Evolutionary conservation across 2,797 vertebrate genomes (phyloP).

Genomic region (Neosilurus hyrtlii): DNA sequence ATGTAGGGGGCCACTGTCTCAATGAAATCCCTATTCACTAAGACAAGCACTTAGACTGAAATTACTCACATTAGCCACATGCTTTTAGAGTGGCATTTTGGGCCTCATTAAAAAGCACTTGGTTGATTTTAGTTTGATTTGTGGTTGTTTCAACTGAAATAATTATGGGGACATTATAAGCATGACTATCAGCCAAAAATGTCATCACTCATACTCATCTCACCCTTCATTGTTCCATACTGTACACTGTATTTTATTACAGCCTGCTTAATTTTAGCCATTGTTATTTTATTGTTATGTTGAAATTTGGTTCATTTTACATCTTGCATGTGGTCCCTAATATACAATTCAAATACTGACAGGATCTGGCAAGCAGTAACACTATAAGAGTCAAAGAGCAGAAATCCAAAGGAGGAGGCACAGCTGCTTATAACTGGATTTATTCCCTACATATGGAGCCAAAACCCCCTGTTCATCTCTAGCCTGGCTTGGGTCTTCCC

Average conservation of each 20-base stretch:
- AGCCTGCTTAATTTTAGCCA: background rate
- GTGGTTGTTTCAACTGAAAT: slow-evolving; percentile 24
- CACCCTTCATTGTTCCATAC: slow-evolving; percentile 17
- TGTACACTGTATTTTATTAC: slow-evolving; percentile 16
- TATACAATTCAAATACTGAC: slow-evolving; percentile 44
- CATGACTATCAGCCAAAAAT: slow-evolving; percentile 33
- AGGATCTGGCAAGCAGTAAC: slow-evolving; percentile 38
- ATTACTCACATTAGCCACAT: slow-evolving; percentile 59
- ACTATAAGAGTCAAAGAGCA: slow-evolving; percentile 23
- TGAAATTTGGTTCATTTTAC: slow-evolving; percentile 37
- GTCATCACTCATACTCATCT: slow-evolving; percentile 30
- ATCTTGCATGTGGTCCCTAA: slow-evolving; percentile 44
- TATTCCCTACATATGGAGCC: slow-evolving; percentile 46
- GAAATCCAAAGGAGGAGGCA: slow-evolving; percentile 30
- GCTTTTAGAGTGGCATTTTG: slow-evolving; percentile 30
- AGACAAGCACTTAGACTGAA: slow-evolving; percentile 58
- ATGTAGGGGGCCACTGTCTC: slow-evolving; percentile 46
- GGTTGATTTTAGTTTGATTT: slow-evolving; percentile 18
- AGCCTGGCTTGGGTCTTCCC: slow-evolving; percentile 40
- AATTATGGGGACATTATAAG: slow-evolving; percentile 35
- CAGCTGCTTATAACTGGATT: slow-evolving; percentile 48
- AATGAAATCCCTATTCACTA: slow-evolving; percentile 57
- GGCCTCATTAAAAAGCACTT: slow-evolving; percentile 38
- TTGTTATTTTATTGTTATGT: slow-evolving; percentile 42
- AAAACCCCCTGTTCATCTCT: slow-evolving; percentile 47